phyloP scores from a whole-genome alignment of 2,888 invertebrate genomes.

The Brassicogethes aeneus region DNA sequence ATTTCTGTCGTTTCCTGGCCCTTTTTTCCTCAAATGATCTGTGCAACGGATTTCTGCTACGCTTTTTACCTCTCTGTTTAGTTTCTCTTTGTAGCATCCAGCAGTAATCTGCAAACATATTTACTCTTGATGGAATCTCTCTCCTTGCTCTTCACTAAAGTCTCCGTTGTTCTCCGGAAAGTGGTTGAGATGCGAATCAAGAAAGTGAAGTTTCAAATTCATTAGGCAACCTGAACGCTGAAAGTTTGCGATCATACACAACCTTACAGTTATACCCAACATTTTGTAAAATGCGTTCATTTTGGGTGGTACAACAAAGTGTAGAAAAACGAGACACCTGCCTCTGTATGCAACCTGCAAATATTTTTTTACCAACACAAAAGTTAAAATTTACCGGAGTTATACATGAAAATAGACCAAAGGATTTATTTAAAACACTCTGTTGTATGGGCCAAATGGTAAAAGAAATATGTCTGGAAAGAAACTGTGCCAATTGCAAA shows the following conservation, averaged over 20 bases:
- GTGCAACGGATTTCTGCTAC: constrained; percentile 1
- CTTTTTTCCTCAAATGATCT: background rate
- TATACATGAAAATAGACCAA: no score
- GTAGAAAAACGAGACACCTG: background rate
- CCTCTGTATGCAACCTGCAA: no score
- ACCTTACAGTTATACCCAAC: no score
- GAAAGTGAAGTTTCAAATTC: background rate
- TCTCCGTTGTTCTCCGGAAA: background rate
- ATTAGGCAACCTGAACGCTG: no score
- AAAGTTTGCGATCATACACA: constrained; percentile 1
- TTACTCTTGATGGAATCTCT: background rate
- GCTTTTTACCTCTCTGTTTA: background rate
- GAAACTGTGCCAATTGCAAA: no score
- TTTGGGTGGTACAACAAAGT: no score
- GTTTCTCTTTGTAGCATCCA: constrained; percentile 1
- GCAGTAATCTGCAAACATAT: constrained; percentile 1
- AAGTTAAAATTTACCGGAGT: no score
- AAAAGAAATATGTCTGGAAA: no score
- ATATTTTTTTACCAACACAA: no score
- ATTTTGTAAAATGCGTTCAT: no score
- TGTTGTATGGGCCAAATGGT: no score
- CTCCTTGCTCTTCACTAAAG: constrained; percentile 1
- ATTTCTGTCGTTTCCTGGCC: background rate
- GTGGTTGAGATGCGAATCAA: constrained; percentile 1
- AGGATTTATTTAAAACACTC: no score